Evolutionary conservation across 2,888 invertebrate genomes (phyloP).

Genomic region (Coleophora deauratella): DNA sequence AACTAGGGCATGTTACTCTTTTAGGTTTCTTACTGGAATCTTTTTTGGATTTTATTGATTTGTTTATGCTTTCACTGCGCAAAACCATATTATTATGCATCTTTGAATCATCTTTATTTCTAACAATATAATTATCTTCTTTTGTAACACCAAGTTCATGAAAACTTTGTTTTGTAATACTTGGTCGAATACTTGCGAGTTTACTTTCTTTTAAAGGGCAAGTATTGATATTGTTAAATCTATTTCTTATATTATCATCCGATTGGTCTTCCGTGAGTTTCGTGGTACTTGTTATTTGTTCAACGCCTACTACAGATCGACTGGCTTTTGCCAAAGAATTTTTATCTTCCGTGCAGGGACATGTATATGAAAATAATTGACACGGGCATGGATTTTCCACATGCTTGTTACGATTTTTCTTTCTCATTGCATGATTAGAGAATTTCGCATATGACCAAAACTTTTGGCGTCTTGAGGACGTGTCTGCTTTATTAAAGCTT

Average conservation of each 20-base stretch:
- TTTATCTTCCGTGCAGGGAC: slow-evolving; percentile 39
- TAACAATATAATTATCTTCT: slow-evolving; percentile 10
- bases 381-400: slow-evolving; percentile 51
- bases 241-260: too few species aligned
- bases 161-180: slow-evolving; percentile 16
- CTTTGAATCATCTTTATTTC: neutral
- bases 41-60: neutral
- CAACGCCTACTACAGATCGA: slow-evolving; percentile 25
- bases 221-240: too few species aligned
- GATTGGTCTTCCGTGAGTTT: slow-evolving; percentile 16
- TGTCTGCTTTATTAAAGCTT: too few species aligned
- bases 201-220: slow-evolving; percentile 26
- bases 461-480: too few species aligned
- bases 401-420: slow-evolving; percentile 34
- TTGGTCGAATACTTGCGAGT: slow-evolving; percentile 30
- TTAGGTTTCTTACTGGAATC: slow-evolving; percentile 20
- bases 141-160: slow-evolving; percentile 19
- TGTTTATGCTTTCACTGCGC: too few species aligned
- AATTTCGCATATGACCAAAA: too few species aligned
- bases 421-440: slow-evolving; percentile 18
- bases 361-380: slow-evolving; percentile 52
- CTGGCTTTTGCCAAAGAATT: slow-evolving; percentile 33
- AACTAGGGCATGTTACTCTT: slow-evolving; percentile 47
- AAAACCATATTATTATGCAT: neutral
- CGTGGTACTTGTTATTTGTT: slow-evolving; percentile 33